A percentile compares a stretch with the other conserved stretches of the same genome.
These are phyloP conservation scores for Pseudochirops corinnae DNA, from an alignment of 2,797 vertebrate genomes.

Conservation along the genomic window DNA sequence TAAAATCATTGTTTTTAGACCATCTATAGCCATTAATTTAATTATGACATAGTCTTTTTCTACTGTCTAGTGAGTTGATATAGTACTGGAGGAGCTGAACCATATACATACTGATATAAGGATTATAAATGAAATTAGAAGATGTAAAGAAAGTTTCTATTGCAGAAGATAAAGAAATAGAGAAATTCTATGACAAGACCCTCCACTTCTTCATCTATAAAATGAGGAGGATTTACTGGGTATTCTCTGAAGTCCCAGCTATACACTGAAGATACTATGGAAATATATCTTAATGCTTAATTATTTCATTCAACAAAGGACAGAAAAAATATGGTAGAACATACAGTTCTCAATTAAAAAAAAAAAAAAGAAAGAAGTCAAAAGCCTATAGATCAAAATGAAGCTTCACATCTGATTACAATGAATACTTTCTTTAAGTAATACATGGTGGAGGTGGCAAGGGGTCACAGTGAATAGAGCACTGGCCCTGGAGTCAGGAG, in stretches of 20 bases:
- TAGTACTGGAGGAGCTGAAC: not conserved
- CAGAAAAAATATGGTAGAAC: not conserved
- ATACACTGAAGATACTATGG: not conserved
- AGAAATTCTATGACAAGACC: not conserved
- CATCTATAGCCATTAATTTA: not conserved
- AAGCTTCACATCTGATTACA: not conserved
- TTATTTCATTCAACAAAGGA: not conserved
- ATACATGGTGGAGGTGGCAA: too few relatives aligned
- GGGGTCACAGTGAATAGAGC: too few relatives aligned
- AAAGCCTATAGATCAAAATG: not conserved
- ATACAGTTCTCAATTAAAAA: not conserved
- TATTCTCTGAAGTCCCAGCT: not conserved
- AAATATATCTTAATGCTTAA: not conserved
- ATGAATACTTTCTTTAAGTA: not conserved
- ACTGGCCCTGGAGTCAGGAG: too few relatives aligned
- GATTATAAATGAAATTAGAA: not conserved
- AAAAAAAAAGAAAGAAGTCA: not conserved
- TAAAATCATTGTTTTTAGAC: not conserved
- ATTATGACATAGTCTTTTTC: not conserved
- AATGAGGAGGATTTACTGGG: not conserved
- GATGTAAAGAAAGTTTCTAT: not conserved
- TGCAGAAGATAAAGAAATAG: not conserved
- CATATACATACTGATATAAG: not conserved
- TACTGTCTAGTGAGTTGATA: not conserved
- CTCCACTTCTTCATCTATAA: not conserved